phyloP scores from a whole-genome alignment of 1,140 invertebrate genomes.

The Anastatus disparis region DNA sequence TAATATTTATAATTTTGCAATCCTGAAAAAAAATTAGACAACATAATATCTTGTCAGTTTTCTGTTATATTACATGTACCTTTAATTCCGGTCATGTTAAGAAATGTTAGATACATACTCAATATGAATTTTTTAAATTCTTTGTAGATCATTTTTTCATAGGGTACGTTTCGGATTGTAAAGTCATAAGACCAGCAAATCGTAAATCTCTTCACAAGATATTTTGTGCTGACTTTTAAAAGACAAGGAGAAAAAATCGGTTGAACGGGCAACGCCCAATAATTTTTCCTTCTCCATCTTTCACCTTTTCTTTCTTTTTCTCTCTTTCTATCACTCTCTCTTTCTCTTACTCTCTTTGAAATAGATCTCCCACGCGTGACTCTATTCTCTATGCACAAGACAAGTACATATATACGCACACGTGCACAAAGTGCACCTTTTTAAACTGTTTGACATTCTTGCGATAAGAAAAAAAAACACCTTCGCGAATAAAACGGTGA shows the following conservation, averaged over 20 bases:
- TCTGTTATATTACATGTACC: too few relatives aligned
- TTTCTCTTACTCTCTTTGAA: conserved; percentile 13
- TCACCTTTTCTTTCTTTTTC: neutral
- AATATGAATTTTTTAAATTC: too few relatives aligned
- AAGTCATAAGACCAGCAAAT: conserved; percentile 9
- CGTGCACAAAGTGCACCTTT: neutral
- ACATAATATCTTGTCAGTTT: too few relatives aligned
- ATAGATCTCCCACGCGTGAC: conserved; percentile 33
- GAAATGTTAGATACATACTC: too few relatives aligned
- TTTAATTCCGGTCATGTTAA: too few relatives aligned
- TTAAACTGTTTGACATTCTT: neutral
- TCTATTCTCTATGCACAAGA: neutral
- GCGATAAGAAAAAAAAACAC: conserved; percentile 8
- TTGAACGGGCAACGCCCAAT: conserved; percentile 28
- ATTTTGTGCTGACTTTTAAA: neutral
- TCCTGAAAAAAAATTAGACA: neutral
- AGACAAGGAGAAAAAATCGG: neutral
- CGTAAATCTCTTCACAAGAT: conserved; percentile 33
- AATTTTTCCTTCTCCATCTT: too few relatives aligned
- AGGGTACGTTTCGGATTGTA: neutral
- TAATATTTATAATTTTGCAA: neutral
- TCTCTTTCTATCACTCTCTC: neutral
- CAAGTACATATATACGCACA: too few relatives aligned
- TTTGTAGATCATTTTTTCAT: neutral
- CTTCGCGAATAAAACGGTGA: conserved; percentile 23